Evolutionary conservation across 2,797 vertebrate species (phyloP).

Genomic region (Buceros bicornis): DNA sequence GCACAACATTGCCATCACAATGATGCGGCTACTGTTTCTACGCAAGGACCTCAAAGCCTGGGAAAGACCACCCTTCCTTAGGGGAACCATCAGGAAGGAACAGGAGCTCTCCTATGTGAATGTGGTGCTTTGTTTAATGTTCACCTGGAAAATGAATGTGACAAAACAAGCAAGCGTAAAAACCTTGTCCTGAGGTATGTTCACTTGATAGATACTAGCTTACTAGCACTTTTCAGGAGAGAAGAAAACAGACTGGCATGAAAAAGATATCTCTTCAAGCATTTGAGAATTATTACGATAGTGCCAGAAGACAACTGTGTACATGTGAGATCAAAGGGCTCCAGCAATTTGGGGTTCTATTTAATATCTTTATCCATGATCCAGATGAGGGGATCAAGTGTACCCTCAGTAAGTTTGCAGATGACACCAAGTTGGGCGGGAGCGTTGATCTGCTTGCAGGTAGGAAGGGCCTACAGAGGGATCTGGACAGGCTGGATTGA

Average conservation of each 20-base stretch:
- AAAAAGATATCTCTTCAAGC: neutral
- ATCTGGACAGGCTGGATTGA: neutral
- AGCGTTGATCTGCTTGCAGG: neutral
- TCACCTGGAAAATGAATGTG: neutral
- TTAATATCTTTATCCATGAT: neutral
- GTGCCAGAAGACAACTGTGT: neutral
- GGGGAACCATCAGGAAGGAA: neutral
- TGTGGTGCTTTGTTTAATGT: neutral
- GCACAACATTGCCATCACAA: neutral
- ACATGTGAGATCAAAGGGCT: neutral
- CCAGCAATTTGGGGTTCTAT: neutral
- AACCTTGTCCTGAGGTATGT: neutral
- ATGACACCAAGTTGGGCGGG: neutral
- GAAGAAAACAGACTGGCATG: neutral
- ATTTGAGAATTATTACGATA: neutral
- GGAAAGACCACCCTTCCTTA: neutral
- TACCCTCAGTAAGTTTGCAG: neutral
- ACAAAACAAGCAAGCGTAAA: neutral
- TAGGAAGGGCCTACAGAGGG: neutral
- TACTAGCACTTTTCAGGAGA: neutral
- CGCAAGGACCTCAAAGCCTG: neutral
- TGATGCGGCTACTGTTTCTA: neutral
- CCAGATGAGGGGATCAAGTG: neutral
- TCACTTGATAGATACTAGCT: neutral
- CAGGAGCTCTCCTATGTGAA: neutral